These are phyloP conservation scores for Drosophila takahashii DNA, from an alignment of 1,140 invertebrate species.

Conservation along the genomic window DNA sequence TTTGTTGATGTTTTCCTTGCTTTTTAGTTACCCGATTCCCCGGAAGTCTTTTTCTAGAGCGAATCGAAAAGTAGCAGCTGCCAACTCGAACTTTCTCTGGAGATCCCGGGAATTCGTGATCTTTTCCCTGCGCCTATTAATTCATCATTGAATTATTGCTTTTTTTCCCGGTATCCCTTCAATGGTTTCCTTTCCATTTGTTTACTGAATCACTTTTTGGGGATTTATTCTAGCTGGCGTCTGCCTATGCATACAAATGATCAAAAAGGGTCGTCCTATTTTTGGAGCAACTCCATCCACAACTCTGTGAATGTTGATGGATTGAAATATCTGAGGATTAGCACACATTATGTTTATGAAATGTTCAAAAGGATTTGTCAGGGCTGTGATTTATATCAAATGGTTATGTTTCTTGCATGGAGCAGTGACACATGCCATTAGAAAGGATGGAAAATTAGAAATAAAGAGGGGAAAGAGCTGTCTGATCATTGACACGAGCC, in stretches of 20 bases:
- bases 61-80: slow-evolving; percentile 64
- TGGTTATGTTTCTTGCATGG: slow-evolving; percentile 51
- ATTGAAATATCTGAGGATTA: slow-evolving; percentile 66
- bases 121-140: slow-evolving; percentile 60
- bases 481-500: slow-evolving; percentile 67
- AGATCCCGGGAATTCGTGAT: slow-evolving; percentile 20
- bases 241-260: slow-evolving; percentile 40
- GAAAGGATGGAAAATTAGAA: slow-evolving; percentile 14
- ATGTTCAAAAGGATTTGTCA: slow-evolving; percentile 72
- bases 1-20: slow-evolving; percentile 57
- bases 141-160: slow-evolving; percentile 73
- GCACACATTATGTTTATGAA: slow-evolving; percentile 69
- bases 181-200: slow-evolving; percentile 40
- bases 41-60: slow-evolving; percentile 71
- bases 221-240: slow-evolving; percentile 35
- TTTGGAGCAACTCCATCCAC: slow-evolving; percentile 11
- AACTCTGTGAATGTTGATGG: slow-evolving; percentile 28
- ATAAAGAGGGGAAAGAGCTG: neutral
- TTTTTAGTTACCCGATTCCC: slow-evolving; percentile 53
- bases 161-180: slow-evolving; percentile 27
- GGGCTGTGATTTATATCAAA: slow-evolving; percentile 59
- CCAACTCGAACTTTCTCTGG: slow-evolving; percentile 32
- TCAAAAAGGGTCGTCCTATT: slow-evolving; percentile 34
- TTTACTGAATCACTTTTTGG: slow-evolving; percentile 49
- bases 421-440: slow-evolving; percentile 19